Evolutionary conservation across 2,113 vertebrate genomes (phyloP), one percentile per base, ranked within the genome.

Genomic region (Leptosomus discolor): DNA sequence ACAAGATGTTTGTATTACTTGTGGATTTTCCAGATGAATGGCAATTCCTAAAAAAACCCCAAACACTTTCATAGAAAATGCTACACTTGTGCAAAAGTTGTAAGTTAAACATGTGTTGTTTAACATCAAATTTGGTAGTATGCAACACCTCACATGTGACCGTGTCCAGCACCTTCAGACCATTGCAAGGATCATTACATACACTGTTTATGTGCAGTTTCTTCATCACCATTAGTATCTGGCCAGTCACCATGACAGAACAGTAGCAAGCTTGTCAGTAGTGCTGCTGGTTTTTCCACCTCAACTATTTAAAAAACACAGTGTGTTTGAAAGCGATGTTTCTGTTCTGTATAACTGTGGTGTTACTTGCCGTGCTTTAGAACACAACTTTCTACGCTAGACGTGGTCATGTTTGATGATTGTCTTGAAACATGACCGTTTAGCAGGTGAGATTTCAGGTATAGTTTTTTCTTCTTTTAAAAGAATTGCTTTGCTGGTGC

Each of bases 81-180:
- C 12, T 51, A 1, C 3, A 26, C 18, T 36, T 13, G 3, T 36
- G 6, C 30, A 39, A 26, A 65, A 21, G 2, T 1, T 34, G 1
- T 17, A 27, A 53, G 23, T 58, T 85, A 16, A 34, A 6, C 1
- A 2, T 19, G 27, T 19, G 27, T 7, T 32, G 19, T 19, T 68
- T 29, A 43, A 41, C 15, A 4, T 9, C 18, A 5, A 53, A 16
- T 61, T 19, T 21, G 41, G 6, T 36, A 8, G n/a, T 36, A 30
- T 2, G 1, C 17, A 18, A 3, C 2, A 8, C 41, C 5, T 29
- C 17, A 3, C 2, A 1, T 1, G 3, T 70, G 7, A 8, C 23
- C 5, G 0, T 0, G 2, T 45, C 67, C 18, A 30, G 3, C 22
- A 6, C 1, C 6, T 68, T 75, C n/a, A 41, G 54, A 46, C 5